Base-by-base conservation (phyloP, 1,140 invertebrate species). In the Probaryconus sp. region DNA sequence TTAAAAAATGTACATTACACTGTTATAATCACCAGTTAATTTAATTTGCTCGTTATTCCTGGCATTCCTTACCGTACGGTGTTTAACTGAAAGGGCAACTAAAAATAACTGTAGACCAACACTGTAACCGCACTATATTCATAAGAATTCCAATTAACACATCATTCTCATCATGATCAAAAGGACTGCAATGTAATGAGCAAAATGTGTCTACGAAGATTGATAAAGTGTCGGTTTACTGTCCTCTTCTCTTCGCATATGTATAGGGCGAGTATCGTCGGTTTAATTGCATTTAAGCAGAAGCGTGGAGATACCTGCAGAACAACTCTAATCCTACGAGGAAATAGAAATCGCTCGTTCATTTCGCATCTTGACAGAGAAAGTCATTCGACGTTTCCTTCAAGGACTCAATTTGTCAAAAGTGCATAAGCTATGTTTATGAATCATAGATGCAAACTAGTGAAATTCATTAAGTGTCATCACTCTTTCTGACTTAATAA, bases 161-260 rank as follows among this genome's bases (percentile, higher is more conserved):
- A 20, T 58, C 64, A 33, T 61, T 53, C 55, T 61, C 61, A 65
- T 37, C 56, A 53, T 45, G 24, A 56, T 18, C 28, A 42, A 21
- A 11, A 3, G 26, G 42, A 61, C 42, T 50, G 56, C 58, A 53
- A 68, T 51, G 20, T 51, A 30, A 69, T 35, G 58, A 63, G 48
- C 20, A n/a, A 61, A 55, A 76, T 51, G 40, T 65, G 55, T 61
- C 60, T 43, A 65, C 40, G 47, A 56, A 70, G 73, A 76, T 76
- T 76, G 65, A 76, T 76, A 48, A 70, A 70, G 73, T 70, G 55
- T 76, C 67, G 35, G 48, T 56, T 68, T 33, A 11, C 60, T 61
- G 65, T 76, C 72, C 65, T 70, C 65, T 76, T 67, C 67, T 55
- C 60, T 61, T 70, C 33, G 48, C 48, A 50, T 45, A 55, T 18